Evolutionary conservation across 2,888 invertebrate species (phyloP).

Genomic region (Thereva nobilitata): DNA sequence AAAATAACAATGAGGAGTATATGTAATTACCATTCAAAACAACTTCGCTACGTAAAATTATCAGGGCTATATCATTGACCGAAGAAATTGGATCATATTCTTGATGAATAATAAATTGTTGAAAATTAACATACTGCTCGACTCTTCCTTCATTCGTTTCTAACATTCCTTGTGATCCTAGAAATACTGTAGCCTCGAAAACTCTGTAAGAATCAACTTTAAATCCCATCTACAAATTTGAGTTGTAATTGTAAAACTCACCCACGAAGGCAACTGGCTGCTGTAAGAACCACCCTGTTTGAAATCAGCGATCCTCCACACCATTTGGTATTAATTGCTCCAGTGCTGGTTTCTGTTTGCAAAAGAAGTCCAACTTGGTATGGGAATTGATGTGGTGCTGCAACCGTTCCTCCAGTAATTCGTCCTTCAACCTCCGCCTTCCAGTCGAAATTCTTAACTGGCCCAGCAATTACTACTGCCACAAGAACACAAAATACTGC

Average conservation of each 20-base stretch:
- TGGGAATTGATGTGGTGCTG: slow-evolving; percentile 39
- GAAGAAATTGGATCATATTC: slow-evolving; percentile 45
- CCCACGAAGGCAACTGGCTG: slow-evolving; percentile 32
- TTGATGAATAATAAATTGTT: slow-evolving; percentile 50
- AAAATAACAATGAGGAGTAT: neutral
- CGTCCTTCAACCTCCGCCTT: slow-evolving; percentile 15
- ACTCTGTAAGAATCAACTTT: slow-evolving; percentile 3
- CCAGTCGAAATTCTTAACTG: neutral
- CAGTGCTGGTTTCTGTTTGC: neutral
- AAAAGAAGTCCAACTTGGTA: slow-evolving; percentile 36
- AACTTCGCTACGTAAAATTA: slow-evolving; percentile 42
- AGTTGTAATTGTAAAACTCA: neutral
- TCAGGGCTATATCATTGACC: slow-evolving; percentile 51
- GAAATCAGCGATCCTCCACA: slow-evolving; percentile 37
- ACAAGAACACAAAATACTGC: slow-evolving; percentile 3
- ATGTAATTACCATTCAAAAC: neutral
- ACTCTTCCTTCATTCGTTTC: slow-evolving; percentile 12
- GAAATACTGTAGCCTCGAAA: slow-evolving; percentile 3
- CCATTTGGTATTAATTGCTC: slow-evolving; percentile 1
- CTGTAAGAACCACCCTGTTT: slow-evolving; percentile 19
- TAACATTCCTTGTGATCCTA: slow-evolving; percentile 21
- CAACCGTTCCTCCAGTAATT: slow-evolving; percentile 37
- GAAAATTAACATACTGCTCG: slow-evolving; percentile 11
- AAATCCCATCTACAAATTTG: neutral
- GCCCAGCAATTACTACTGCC: slow-evolving; percentile 7